Percentiles rank a stretch among this genome's conserved stretches.
Evolutionary conservation across 2,888 invertebrate species (phyloP).

Genomic region (Ceratothoa steindachneri): DNA sequence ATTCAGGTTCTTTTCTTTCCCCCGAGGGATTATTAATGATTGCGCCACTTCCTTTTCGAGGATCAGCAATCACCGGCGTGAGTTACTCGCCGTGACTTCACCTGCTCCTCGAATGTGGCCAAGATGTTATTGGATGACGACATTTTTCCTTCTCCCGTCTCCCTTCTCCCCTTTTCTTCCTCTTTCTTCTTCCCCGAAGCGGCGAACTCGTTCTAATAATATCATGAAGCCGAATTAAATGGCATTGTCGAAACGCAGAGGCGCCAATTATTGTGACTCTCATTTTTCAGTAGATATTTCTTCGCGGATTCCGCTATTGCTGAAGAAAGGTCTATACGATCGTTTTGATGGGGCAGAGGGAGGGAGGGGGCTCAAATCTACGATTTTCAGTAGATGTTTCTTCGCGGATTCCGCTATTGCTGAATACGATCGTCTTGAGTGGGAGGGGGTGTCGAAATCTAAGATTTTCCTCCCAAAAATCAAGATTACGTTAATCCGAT

Average conservation of each 20-base stretch:
- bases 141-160: too few species aligned
- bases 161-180: background rate
- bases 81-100: background rate
- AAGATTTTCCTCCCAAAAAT: too few species aligned
- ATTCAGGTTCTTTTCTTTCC: background rate
- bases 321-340: too few species aligned
- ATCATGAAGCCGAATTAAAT: too few species aligned
- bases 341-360: too few species aligned
- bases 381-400: background rate
- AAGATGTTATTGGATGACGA: too few species aligned
- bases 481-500: too few species aligned
- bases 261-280: background rate
- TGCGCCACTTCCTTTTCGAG: background rate
- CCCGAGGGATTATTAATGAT: background rate
- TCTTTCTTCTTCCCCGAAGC: background rate
- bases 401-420: background rate
- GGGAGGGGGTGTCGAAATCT: too few species aligned
- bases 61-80: background rate
- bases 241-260: too few species aligned
- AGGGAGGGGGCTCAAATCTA: too few species aligned
- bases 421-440: too few species aligned
- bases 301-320: background rate
- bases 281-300: background rate
- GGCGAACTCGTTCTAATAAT: background rate
- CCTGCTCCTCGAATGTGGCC: too few species aligned